Conservation (phyloP, 2,113 vertebrate species). For the Struthidea cinerea region DNA sequence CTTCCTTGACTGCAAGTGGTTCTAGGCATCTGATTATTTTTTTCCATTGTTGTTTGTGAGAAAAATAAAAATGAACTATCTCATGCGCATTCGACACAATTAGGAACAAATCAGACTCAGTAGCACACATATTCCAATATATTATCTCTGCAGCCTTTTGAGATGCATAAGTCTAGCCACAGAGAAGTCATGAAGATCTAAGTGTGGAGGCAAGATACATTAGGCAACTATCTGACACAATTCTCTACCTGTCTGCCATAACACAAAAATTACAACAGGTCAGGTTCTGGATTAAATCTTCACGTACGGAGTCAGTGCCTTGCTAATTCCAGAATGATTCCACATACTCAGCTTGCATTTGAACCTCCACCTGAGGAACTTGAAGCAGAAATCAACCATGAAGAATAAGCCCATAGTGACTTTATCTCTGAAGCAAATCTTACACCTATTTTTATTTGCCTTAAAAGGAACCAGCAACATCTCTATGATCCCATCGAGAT, state of each 20-base stretch:
- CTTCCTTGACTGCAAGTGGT: background rate
- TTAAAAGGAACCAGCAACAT: background rate
- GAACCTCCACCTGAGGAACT: background rate
- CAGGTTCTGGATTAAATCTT: background rate
- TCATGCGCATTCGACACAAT: background rate
- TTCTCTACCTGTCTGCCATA: background rate
- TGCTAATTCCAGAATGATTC: background rate
- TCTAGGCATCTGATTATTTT: background rate
- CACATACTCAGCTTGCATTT: background rate
- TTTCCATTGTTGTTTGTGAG: background rate
- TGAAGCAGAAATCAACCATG: background rate
- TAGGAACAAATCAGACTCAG: background rate
- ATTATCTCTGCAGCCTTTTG: background rate
- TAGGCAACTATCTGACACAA: background rate
- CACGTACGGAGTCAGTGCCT: background rate
- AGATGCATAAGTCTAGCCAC: fast-evolving
- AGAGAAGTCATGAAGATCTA: background rate
- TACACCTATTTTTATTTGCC: background rate
- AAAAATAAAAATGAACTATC: background rate
- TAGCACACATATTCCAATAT: background rate
- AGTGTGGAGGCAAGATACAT: background rate
- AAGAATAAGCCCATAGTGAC: background rate
- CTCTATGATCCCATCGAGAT: background rate
- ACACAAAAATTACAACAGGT: background rate
- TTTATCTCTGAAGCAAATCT: background rate